Evolutionary conservation across 2,888 invertebrate species (phyloP), one percentile per base, ranked within the genome.

Genomic region (Nephrotoma guestfalica): DNA sequence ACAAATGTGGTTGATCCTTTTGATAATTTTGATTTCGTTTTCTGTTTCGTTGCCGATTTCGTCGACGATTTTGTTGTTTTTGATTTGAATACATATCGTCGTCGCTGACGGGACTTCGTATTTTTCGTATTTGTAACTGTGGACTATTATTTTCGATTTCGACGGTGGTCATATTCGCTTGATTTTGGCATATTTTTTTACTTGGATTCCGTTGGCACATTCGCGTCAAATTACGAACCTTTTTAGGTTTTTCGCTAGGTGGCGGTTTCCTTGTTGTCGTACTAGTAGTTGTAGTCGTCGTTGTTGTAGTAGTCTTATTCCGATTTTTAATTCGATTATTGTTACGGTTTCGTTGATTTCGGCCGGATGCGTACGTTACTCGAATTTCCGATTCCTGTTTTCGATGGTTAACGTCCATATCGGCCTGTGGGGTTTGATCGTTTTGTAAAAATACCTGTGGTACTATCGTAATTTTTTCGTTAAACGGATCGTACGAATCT

Each of bases 391-490:
- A 88, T 43, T 87, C 43, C 6, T 41, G 13, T 30, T 45, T n/a
- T 9, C 86, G 85, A 43, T 85, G 42, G 6, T 43, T 85, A 0
- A 4, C 5, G 11, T 89, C 89, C 41, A 88, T 88, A 15, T 88
- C 88, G 86, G 88, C 88, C 42, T 88, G 88, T 43, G 89, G 89
- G 4, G 89, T 89, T 87, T 90, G 90, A 88, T 91, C 91, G 86
- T 90, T 90, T 2, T 91, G 88, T 18, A 91, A 86, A 87, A 91
- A 88, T 7, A 91, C 91, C 87, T 91, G 91, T 0, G 91, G 91
- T 13, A 90, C 90, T 15, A 90, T 90, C 9, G 90, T 89, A 18
- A 90, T 90, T 87, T 89, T 90, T 41, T 89, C 90, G 2, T 88
- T 88, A 87, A 18, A 88, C 88, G 43, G 71, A 88, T 89, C 87